These are phyloP conservation scores for Argynnis bischoffii DNA, from an alignment of 2,888 invertebrate genomes.

Conservation along the genomic window DNA sequence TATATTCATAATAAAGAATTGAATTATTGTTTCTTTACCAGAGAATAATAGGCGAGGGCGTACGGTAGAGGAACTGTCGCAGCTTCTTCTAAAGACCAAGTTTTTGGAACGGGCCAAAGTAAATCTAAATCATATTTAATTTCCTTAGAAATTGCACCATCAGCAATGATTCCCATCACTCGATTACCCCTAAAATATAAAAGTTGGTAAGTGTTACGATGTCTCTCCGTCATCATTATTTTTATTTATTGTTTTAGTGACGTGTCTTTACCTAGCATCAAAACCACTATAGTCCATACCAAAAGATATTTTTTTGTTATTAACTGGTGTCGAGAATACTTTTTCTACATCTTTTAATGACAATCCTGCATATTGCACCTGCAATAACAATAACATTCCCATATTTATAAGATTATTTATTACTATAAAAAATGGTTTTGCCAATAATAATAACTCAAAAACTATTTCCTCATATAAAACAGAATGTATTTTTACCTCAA, in stretches of 20 bases:
- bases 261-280: background rate
- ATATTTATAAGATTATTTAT: background rate
- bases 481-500: background rate
- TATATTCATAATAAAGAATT: background rate
- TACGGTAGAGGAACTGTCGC: conserved; percentile 3
- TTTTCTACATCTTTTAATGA: conserved; percentile 1
- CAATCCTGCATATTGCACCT: conserved; percentile 8
- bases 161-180: conserved; percentile 2
- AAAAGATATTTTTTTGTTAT: background rate
- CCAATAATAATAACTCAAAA: background rate
- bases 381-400: background rate
- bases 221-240: background rate
- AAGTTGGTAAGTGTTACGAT: background rate
- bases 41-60: conserved; percentile 7
- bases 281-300: conserved; percentile 13
- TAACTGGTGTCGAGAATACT: background rate
- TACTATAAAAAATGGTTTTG: background rate
- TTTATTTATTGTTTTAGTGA: background rate
- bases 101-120: background rate
- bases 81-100: conserved; percentile 17
- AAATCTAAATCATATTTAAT: conserved; percentile 2
- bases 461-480: background rate
- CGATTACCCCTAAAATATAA: conserved; percentile 1
- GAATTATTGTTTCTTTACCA: background rate
- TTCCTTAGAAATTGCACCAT: background rate